Base-by-base conservation (phyloP, 2,888 invertebrate species). In the Lepidocyrtinus sp. region DNA sequence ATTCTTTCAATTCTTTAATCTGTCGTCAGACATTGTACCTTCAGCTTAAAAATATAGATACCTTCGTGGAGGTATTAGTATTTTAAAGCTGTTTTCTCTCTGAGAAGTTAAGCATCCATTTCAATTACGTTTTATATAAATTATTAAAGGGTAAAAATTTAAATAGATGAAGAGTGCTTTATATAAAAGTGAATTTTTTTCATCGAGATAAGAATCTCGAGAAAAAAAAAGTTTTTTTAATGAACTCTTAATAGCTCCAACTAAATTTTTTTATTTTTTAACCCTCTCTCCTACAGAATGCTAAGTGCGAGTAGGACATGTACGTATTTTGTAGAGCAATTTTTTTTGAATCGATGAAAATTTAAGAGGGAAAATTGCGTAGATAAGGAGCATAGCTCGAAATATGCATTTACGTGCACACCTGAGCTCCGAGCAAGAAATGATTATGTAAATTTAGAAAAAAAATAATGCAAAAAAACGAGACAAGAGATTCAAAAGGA, bases 351-450 rank as follows among this genome's bases (percentile, higher is more conserved):
- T 59, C 59, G 22, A 59, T 59, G 7, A 19, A 59, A 59, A 36
- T 5, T 59, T 19, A 59, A 59, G 2, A 21, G 12, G 1, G 59
- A 59, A 59, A 59, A 59, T 59, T 59, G 21, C 59, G 21, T 21
- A 59, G 59, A 59, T 21, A 21, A 59, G 59, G 36, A n/a, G n/a
- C n/a, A n/a, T n/a, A n/a, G n/a, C n/a, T n/a, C n/a, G n/a, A n/a
- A n/a, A n/a, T 36, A 59, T 21, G 59, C 22, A 59, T 59, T 59
- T 59, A 59, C 59, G 59, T 21, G 59, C 59, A 59, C 59, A 59
- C 59, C 59, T 59, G 59, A 59, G 21, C 59, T 59, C 12, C 15
- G 22, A 59, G 9, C 21, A 59, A 59, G 17, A 50, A 50, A 50
- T n/a, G 17, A 55, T 55, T 59, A 59, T 59, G 59, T 22, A 59